A percentile compares a stretch with the other conserved stretches of the same genome.
phyloP scores from a whole-genome alignment of 2,797 vertebrate species.

The Cossypha heuglini region DNA sequence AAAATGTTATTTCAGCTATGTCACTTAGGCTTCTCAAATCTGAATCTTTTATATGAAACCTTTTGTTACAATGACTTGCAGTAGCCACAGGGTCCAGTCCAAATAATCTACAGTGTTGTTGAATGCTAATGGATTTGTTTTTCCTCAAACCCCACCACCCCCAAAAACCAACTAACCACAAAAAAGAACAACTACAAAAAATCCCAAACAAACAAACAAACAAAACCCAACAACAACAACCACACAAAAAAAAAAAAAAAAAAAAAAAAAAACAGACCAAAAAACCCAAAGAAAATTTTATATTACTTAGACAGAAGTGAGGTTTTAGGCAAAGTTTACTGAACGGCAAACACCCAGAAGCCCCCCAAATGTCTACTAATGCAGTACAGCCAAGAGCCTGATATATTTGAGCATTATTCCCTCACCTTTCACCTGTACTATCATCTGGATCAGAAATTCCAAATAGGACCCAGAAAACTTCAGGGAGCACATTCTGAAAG shows the following conservation, averaged over 20 bases:
- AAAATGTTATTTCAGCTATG: background rate
- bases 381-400: background rate
- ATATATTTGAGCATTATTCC: background rate
- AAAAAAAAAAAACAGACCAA: background rate
- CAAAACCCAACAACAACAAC: too few relatives aligned
- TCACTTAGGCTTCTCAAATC: background rate
- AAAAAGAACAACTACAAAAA: background rate
- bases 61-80: background rate
- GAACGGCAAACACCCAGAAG: background rate
- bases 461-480: background rate
- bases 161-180: background rate
- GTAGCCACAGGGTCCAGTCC: background rate
- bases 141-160: fast-evolving
- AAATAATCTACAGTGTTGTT: background rate
- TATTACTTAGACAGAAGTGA: background rate
- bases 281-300: background rate
- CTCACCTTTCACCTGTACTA: background rate
- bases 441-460: background rate
- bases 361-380: fast-evolving
- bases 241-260: background rate
- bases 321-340: background rate
- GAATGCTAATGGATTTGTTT: background rate
- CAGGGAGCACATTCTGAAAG: background rate
- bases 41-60: background rate
- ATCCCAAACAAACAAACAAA: background rate